phyloP scores from a whole-genome alignment of 2,113 vertebrate species.

The Ceyx cyanopectus region DNA sequence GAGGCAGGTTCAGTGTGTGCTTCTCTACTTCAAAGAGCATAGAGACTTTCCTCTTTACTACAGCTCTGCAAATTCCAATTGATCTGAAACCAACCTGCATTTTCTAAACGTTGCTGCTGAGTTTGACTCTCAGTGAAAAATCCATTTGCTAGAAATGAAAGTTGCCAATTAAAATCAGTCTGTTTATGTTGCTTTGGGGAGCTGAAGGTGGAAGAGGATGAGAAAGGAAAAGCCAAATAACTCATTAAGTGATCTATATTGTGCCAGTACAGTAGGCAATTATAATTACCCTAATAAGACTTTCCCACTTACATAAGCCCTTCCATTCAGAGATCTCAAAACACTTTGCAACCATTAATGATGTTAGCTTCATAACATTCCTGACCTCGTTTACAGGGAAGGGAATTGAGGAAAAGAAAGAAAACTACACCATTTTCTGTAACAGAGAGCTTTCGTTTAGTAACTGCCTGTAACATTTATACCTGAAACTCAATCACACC shows the following conservation, averaged over 20 bases:
- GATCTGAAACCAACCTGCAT: not conserved
- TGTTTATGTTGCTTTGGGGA: constrained; percentile 44
- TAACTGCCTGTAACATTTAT: not conserved
- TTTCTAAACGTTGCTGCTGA: not conserved
- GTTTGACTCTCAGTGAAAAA: not conserved
- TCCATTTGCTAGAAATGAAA: constrained; percentile 15
- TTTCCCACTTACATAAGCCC: constrained; percentile 28
- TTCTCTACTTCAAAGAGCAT: not conserved
- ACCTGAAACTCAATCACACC: not conserved
- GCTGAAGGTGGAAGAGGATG: not conserved
- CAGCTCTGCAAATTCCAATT: not conserved
- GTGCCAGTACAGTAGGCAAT: constrained; percentile 27
- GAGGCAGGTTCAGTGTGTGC: not conserved
- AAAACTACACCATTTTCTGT: constrained; percentile 28
- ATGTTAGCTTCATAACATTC: constrained; percentile 35
- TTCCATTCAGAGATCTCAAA: constrained; percentile 49
- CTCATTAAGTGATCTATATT: constrained; percentile 55
- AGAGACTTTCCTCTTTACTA: not conserved
- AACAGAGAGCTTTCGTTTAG: not conserved
- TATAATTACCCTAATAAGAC: constrained; percentile 60
- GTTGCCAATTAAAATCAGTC: constrained; percentile 52
- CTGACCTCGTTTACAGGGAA: constrained; percentile 34
- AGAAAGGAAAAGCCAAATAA: constrained; percentile 52
- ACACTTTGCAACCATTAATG: constrained; percentile 59
- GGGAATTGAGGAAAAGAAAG: constrained; percentile 42